These are phyloP conservation scores for Bergia sp. DNA, from an alignment of 92 coral and sea anemone species.

Conservation along the genomic window DNA sequence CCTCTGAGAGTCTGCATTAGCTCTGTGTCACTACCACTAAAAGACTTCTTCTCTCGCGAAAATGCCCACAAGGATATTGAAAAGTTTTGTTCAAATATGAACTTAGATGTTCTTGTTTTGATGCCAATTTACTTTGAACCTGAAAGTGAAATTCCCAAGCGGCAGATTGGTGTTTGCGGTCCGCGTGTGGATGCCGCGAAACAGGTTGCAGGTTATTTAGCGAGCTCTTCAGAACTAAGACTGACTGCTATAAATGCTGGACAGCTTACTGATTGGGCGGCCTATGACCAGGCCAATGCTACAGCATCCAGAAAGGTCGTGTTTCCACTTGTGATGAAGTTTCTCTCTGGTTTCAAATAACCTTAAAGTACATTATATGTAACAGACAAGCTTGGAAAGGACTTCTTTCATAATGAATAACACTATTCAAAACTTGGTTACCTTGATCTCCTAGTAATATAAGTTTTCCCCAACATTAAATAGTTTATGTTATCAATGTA, in stretches of 20 bases:
- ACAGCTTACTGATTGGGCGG: slow-evolving; percentile 49
- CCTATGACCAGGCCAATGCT: slow-evolving; percentile 69
- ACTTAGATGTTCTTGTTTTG: slow-evolving; percentile 65
- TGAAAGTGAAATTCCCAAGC: slow-evolving; percentile 67
- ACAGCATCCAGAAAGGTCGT: slow-evolving; percentile 80
- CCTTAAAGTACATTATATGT: not conserved
- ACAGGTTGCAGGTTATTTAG: slow-evolving; percentile 53
- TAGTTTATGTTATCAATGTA: too few relatives aligned
- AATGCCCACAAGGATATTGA: slow-evolving; percentile 44
- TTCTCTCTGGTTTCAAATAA: slow-evolving; percentile 25
- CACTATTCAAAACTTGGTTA: too few relatives aligned
- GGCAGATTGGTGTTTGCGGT: slow-evolving; percentile 82
- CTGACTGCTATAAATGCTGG: slow-evolving; percentile 38
- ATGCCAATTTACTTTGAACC: slow-evolving; percentile 75
- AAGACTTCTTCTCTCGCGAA: slow-evolving; percentile 58
- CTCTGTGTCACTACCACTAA: slow-evolving; percentile 64
- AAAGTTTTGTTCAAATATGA: slow-evolving; percentile 53
- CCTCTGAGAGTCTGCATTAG: slow-evolving; percentile 67
- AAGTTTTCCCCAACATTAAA: too few relatives aligned
- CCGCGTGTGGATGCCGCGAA: slow-evolving; percentile 37
- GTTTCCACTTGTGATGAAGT: slow-evolving; percentile 70
- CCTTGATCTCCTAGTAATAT: too few relatives aligned
- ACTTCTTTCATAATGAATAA: too few relatives aligned
- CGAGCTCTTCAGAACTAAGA: slow-evolving; percentile 45
- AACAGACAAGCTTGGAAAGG: too few relatives aligned